phyloP scores from a whole-genome alignment of 2,888 invertebrate species.

The Acleris literana region DNA sequence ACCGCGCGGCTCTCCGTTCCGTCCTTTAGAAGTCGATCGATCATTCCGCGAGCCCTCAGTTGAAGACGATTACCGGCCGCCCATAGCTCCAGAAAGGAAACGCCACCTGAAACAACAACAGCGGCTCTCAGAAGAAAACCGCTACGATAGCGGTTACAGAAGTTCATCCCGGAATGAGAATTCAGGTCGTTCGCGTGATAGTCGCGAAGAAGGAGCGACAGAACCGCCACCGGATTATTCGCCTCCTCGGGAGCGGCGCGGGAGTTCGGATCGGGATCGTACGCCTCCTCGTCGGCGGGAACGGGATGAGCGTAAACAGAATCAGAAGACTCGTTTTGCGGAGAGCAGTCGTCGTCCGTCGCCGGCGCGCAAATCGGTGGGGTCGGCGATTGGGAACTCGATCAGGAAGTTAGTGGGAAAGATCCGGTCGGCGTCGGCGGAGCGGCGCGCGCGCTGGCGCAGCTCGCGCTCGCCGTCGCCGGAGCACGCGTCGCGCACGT shows the following conservation, averaged over 20 bases:
- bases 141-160: constrained; percentile 83
- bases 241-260: constrained; percentile 82
- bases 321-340: constrained; percentile 89
- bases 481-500: constrained; percentile 77
- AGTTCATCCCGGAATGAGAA: constrained; percentile 82
- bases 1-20: constrained; percentile 79
- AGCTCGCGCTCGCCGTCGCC: constrained; percentile 85
- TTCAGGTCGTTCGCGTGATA: constrained; percentile 76
- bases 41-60: constrained; percentile 79
- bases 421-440: constrained; percentile 88
- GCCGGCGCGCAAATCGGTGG: constrained; percentile 79
- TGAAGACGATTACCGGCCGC: constrained; percentile 80
- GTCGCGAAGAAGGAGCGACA: constrained; percentile 76
- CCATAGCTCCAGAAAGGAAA: constrained; percentile 87
- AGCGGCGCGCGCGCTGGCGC: constrained; percentile 86
- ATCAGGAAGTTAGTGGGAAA: constrained; percentile 92
- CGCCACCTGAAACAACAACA: constrained; percentile 84
- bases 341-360: constrained; percentile 70
- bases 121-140: constrained; percentile 75
- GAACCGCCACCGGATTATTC: constrained; percentile 90
- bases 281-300: constrained; percentile 77
- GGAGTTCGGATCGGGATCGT: constrained; percentile 71
- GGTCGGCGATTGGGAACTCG: constrained; percentile 89
- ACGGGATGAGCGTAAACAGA: constrained; percentile 82
- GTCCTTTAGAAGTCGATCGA: constrained; percentile 72